Percentiles rank a stretch among this genome's conserved stretches.
phyloP scores from a whole-genome alignment of 2,888 invertebrate genomes.

The Taphrorychus bicolor region DNA sequence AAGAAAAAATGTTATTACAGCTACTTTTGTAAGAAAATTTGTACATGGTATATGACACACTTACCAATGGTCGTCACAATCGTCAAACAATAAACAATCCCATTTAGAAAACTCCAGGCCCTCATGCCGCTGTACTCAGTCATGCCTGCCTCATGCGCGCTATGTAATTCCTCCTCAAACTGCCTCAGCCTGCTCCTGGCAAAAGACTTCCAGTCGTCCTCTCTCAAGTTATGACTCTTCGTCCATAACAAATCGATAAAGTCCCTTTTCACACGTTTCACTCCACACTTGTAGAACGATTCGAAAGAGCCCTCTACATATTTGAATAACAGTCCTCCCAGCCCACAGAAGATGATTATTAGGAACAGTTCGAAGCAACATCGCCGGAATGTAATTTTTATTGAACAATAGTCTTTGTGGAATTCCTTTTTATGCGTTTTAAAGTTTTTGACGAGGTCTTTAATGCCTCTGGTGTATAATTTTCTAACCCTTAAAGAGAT shows the following conservation, averaged over 20 bases:
- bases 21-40: no score
- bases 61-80: conserved; percentile 91
- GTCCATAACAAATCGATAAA: conserved; percentile 86
- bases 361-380: conserved; percentile 75
- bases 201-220: conserved; percentile 90
- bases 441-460: conserved; percentile 56
- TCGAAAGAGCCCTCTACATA: conserved; percentile 87
- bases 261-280: conserved; percentile 84
- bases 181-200: conserved; percentile 80
- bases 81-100: conserved; percentile 85
- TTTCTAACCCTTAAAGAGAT: background rate
- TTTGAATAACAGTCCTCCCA: conserved; percentile 80
- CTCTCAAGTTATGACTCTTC: conserved; percentile 80
- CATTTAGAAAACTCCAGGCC: conserved; percentile 89
- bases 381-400: conserved; percentile 67
- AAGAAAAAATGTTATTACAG: background rate
- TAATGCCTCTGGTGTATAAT: conserved; percentile 7
- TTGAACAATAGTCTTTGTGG: conserved; percentile 63
- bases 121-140: conserved; percentile 84
- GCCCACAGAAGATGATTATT: conserved; percentile 74
- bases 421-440: conserved; percentile 67
- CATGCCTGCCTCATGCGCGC: conserved; percentile 84
- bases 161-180: conserved; percentile 86
- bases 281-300: conserved; percentile 85
- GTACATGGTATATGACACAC: no score